phyloP scores from a whole-genome alignment of 2,888 invertebrate genomes.

The Chalcosyrphus nemorum region DNA sequence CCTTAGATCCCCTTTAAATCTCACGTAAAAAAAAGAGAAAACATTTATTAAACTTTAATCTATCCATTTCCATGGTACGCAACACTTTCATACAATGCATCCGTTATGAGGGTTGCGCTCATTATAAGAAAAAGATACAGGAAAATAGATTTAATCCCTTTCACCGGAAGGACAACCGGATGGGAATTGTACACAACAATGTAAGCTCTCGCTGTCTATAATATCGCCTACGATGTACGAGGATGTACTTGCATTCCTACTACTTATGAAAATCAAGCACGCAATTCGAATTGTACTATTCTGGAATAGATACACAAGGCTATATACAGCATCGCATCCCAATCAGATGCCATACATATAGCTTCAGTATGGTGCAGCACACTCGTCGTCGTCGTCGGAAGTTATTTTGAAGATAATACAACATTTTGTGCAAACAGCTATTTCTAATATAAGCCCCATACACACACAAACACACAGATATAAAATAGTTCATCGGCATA shows the following conservation, averaged over 20 bases:
- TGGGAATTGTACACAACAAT: conserved; percentile 38
- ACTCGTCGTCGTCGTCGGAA: conserved; percentile 25
- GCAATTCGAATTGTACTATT: conserved; percentile 16
- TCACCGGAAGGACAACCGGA: conserved; percentile 52
- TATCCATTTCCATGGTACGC: conserved; percentile 6
- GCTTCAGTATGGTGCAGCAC: conserved; percentile 7
- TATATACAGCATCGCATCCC: not conserved
- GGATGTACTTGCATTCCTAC: not conserved
- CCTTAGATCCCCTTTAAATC: no score
- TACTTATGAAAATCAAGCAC: conserved; percentile 50
- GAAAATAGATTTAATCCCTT: conserved; percentile 54
- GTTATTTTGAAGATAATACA: conserved; percentile 42
- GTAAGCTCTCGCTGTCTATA: not conserved
- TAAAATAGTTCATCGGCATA: conserved; percentile 11
- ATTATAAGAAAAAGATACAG: conserved; percentile 39
- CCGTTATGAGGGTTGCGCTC: conserved; percentile 22
- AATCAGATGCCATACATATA: not conserved
- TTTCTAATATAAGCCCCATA: conserved; percentile 50
- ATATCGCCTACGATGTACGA: not conserved
- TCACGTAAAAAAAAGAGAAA: not conserved
- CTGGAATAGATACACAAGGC: not conserved
- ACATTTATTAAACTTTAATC: conserved; percentile 11
- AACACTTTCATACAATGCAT: conserved; percentile 2
- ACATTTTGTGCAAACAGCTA: conserved; percentile 52
- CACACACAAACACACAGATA: not conserved